Base-by-base conservation (phyloP, 2,113 vertebrate species). In the Australoheros scitulus region DNA sequence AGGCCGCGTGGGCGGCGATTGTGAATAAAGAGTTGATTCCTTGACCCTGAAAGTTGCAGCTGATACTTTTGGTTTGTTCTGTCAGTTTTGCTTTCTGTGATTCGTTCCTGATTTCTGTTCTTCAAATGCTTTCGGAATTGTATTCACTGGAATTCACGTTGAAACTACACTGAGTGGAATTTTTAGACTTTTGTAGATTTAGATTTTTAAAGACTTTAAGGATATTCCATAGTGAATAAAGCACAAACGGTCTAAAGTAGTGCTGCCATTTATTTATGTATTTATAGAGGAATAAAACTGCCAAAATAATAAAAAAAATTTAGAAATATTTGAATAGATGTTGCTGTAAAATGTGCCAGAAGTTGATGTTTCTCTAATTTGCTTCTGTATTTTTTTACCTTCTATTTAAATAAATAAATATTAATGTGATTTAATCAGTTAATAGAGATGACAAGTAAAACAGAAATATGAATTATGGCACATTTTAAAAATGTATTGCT, bases 41-140 rank as follows among this genome's bases (percentile, higher is more conserved):
- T 43, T 18, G 14, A 64, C 59, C 18, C 29, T 38, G 7, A 22
- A 29, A 58, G 57, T 50, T 70, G 2, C 29, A 55, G 8, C 29
- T n/a, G 26, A 72, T 52, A 0, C 11, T 72, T 52, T 52, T 14
- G 26, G 13, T 57, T 63, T 64, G 43, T 13, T 52, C 20, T 34
- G 34, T 13, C 14, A 3, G 9, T 75, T 55, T 64, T n/a, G 34
- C 65, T 85, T 65, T 87, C 80, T 80, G 24, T 59, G 8, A 11
- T 6, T 58, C 3, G 59, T 85, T 90, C 88, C 82, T 74, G 7
- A 36, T 81, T 91, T 87, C 68, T 74, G 58, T 85, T 83, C 65
- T 85, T 10, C 55, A 61, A 57, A 55, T 11, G 11, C 15, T 57
- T 77, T 50, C 18, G 7, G 72, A 15, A 20, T 59, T 29, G 11